Conservation (phyloP, 1,140 invertebrate species). For the Mamestra configurata region DNA sequence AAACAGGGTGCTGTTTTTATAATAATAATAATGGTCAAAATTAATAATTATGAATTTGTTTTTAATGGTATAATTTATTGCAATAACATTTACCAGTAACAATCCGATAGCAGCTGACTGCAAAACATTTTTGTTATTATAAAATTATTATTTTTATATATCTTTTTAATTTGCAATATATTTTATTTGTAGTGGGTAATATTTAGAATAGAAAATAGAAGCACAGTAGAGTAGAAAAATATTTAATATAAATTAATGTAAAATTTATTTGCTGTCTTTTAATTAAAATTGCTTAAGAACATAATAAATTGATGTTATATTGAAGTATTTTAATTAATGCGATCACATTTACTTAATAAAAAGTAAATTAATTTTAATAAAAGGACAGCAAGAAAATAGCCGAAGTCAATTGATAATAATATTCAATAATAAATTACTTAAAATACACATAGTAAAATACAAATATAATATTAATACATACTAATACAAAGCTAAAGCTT, state of each 20-base stretch:
- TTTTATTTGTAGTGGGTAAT: conserved; percentile 36
- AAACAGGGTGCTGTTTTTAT: conserved; percentile 49
- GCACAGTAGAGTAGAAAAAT: conserved; percentile 39
- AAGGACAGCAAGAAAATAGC: conserved; percentile 22
- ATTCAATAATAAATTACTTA: conserved; percentile 13
- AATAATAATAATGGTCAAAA: conserved; percentile 72
- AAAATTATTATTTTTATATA: conserved; percentile 56
- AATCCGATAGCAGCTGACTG: conserved; percentile 92
- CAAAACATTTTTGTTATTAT: conserved; percentile 77
- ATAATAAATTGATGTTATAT: background rate
- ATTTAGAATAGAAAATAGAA: conserved; percentile 48
- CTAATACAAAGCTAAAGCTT: conserved; percentile 48
- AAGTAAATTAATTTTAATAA: conserved; percentile 14
- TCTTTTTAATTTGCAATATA: conserved; percentile 43
- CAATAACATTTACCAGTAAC: conserved; percentile 90
- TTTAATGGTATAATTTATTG: conserved; percentile 76
- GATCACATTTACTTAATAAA: no score
- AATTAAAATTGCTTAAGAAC: conserved; percentile 23
- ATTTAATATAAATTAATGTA: conserved; percentile 40
- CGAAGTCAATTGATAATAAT: conserved; percentile 30
- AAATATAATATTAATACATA: conserved; percentile 37
- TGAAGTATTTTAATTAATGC: background rate
- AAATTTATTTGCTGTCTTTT: conserved; percentile 22
- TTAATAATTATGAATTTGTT: conserved; percentile 77
- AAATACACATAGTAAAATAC: conserved; percentile 31